Base-by-base conservation (phyloP, 1,140 invertebrate genomes). In the Homarus americanus region DNA sequence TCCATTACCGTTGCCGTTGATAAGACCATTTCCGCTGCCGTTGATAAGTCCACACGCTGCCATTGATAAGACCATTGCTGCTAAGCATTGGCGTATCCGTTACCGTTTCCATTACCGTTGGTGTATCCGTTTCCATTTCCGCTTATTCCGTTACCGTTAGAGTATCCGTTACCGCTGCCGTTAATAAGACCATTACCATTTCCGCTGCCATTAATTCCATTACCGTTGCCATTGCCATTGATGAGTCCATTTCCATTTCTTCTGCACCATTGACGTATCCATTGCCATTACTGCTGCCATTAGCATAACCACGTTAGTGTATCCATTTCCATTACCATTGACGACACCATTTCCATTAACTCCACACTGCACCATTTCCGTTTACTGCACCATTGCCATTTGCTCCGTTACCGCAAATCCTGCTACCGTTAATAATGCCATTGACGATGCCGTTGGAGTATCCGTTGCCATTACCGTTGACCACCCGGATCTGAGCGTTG, bases 401-500 rank as follows among this genome's bases (percentile, higher is more conserved):
- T 2, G 2, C 20, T 2, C 53, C 53, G 20, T 63, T 63, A 32
- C 3, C 63, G 9, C 10, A 32, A 69, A 32, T 4, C 3, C 63
- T 28, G 24, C 32, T 69, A 69, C 63, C 53, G 24, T 58, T 58
- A 58, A 15, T 24, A 20, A 20, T 58, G 20, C 53, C 53, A 58
- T 58, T 58, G 24, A 15, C 53, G 4, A 58, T 24, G 53, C 53
- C 53, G 53, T 58, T 58, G 53, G 53, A 58, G 20, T 58, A 58
- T 20, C 53, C 53, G 20, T 58, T 69, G 32, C 63, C 63, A 32
- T 69, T 69, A 32, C 63, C 63, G 9, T 32, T 69, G 63, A 32
- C 28, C 17, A 69, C 5, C 9, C 63, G n/a, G 69, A 90, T 83
- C 40, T 83, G 80, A 76, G 80, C 78, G 36, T 90, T 90, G 79